Evolutionary conservation across 1,140 invertebrate species (phyloP).

Genomic region (Drosophila ficusphila): DNA sequence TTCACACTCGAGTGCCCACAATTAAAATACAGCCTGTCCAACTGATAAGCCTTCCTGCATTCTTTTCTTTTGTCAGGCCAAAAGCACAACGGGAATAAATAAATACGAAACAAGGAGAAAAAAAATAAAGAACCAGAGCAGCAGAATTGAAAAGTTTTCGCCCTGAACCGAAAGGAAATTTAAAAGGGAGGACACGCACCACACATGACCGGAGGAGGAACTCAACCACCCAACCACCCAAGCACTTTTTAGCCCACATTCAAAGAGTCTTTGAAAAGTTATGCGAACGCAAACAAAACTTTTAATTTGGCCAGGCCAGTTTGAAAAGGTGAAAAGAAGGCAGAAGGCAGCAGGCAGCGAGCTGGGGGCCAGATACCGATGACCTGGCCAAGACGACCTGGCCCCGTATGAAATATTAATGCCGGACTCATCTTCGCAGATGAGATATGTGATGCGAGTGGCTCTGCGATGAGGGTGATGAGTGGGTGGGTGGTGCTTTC

Average conservation of each 20-base stretch:
- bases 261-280: conserved; percentile 54
- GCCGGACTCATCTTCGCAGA: conserved; percentile 37
- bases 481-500: background rate
- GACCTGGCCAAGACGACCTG: conserved; percentile 45
- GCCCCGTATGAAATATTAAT: conserved; percentile 74
- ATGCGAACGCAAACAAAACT: conserved; percentile 64
- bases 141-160: conserved; percentile 76
- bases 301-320: conserved; percentile 77
- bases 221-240: background rate
- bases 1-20: conserved; percentile 78
- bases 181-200: conserved; percentile 51
- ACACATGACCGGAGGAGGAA: conserved; percentile 37
- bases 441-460: background rate
- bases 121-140: conserved; percentile 12
- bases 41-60: conserved; percentile 81
- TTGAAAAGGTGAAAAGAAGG: conserved; percentile 72
- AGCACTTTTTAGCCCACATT: conserved; percentile 26
- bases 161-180: conserved; percentile 65
- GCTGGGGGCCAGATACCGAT: conserved; percentile 32
- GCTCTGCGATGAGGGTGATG: background rate
- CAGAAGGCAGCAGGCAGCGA: too few relatives aligned
- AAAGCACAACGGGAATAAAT: conserved; percentile 30
- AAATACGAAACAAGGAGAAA: conserved; percentile 9
- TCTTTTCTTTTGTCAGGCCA: conserved; percentile 58
- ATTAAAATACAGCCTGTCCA: conserved; percentile 81